Evolutionary conservation across 2,888 invertebrate genomes (phyloP), one percentile per base, ranked within the genome.

Genomic region (Clostera curtula): DNA sequence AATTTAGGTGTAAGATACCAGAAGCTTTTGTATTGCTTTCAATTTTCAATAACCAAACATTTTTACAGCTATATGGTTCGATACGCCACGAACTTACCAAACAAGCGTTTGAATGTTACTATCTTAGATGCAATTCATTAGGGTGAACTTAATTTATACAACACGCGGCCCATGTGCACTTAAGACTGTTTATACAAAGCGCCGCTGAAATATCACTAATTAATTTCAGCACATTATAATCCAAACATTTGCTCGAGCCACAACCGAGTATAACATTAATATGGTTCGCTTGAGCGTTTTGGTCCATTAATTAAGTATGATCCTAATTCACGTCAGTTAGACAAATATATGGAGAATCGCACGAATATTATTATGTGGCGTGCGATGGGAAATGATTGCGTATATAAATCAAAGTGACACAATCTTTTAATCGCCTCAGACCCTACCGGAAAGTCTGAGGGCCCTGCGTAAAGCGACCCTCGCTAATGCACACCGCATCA

Each of bases 351-450:
- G 4, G 15, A 15, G 4, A 6, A 15, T 6, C 24, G 20, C 28
- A 34, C 29, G 34, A 19, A 19, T 26, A 31, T 10, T 27, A 7
- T 20, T 36, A 19, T 19, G 24, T 30, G 26, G 25, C 19, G 26
- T 31, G 20, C 35, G 33, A 36, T 36, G 40, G 40, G 52, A 65
- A 69, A 68, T 73, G 69, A 75, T 73, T 67, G 66, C 59, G 43
- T 43, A 47, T 55, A 80, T 80, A 77, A 79, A 79, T 80, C 80
- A 80, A 73, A 79, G 68, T 72, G 76, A 70, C 73, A 67, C 65
- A 58, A n/a, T n/a, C 69, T 59, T 70, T 71, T 74, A 71, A 74
- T 75, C 67, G 69, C 55, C 63, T n/a, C n/a, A n/a, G n/a, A n/a
- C n/a, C 55, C 59, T 53, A 64, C 54, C 56, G 43, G 50, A 49